Evolutionary conservation across 2,888 invertebrate species (phyloP), one percentile per base, ranked within the genome.

Genomic region (Gymnosoma rotundatum): DNA sequence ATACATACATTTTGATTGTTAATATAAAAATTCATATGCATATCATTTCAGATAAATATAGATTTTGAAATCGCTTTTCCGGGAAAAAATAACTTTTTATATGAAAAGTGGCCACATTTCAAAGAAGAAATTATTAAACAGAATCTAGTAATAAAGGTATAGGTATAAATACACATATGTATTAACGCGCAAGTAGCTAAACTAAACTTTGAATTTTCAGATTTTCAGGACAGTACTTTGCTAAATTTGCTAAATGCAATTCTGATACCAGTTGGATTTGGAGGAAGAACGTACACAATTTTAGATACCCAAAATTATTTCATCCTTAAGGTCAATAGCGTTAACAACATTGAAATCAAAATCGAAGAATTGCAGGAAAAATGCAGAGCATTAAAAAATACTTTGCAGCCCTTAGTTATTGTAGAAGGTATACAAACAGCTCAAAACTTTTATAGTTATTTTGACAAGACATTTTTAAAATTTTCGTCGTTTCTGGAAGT

Each of bases 381-480:
- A 61, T 74, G 32, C 56, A 66, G n/a, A 60, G n/a, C 54, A 5
- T 58, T 25, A 25, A 32, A 36, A 75, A 66, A 67, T 60, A 52
- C 75, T 8, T 67, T 75, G 58, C 75, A 66, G 48, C 58, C 75
- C 6, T 48, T 66, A 16, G 64, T 63, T n/a, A 64, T 74, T 54
- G 18, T 74, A 64, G 64, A 74, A 74, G 74, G 74, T 64, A n/a
- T 74, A 64, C 63, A 58, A 25, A 18, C 32, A 67, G 58, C 56
- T 20, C 45, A 45, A 75, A 75, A 45, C 1, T 66, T 64, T 61
- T 73, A 58, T 25, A 38, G 12, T 10, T 73, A 36, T 61, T 60
- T 73, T 14, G 72, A 73, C 25, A 50, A 48, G 32, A 72, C 45
- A 60, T 60, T 72, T 72, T 50, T 61, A 61, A 70, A 70, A 70